Evolutionary conservation across 2,888 invertebrate genomes (phyloP).

Genomic region (Tetragonisca angustula): DNA sequence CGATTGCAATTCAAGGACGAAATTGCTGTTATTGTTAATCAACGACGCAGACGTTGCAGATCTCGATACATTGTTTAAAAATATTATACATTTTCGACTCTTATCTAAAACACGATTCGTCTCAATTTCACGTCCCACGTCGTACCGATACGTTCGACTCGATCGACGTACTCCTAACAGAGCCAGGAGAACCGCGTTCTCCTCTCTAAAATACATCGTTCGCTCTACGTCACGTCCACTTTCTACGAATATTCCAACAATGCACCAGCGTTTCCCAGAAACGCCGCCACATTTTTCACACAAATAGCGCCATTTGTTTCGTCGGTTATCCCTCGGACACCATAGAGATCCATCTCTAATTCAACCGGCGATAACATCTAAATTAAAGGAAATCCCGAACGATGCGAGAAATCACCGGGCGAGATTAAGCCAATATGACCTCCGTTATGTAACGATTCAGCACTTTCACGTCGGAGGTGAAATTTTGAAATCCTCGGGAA

Average conservation of each 20-base stretch:
- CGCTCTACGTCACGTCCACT: neutral
- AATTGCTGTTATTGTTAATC: no score
- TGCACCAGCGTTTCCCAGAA: neutral
- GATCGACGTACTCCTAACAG: neutral
- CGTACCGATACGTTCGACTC: neutral
- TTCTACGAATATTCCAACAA: neutral
- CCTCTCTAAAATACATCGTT: neutral
- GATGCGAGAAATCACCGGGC: neutral
- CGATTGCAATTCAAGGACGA: no score
- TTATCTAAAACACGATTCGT: neutral
- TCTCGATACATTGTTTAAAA: no score
- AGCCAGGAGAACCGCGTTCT: neutral
- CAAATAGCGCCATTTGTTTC: slow-evolving; percentile 3
- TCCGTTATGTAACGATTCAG: neutral
- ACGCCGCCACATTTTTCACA: neutral
- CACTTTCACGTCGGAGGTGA: neutral
- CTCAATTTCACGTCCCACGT: neutral
- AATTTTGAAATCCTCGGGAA: neutral
- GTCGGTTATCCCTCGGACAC: neutral
- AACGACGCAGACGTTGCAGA: no score
- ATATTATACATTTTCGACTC: neutral
- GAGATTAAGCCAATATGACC: neutral
- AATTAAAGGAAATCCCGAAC: slow-evolving; percentile 1
- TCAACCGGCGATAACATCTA: slow-evolving; percentile 3
- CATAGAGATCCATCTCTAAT: neutral